These are phyloP conservation scores for Octodonta nipae DNA, from an alignment of 2,888 invertebrate species.

Conservation along the genomic window DNA sequence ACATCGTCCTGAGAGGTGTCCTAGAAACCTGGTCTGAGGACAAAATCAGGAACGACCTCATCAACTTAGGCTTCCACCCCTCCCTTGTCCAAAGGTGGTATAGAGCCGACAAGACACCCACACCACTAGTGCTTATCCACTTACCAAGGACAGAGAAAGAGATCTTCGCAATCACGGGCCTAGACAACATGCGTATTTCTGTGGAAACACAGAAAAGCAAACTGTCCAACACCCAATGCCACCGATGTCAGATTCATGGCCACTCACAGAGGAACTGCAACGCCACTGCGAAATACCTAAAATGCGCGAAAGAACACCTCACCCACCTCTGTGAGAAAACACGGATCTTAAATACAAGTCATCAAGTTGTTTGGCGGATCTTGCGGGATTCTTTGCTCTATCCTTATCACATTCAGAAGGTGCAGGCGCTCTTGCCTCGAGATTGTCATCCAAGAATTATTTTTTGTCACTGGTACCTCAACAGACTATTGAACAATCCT, in stretches of 20 bases:
- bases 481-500: no score
- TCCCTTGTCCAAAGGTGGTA: neutral
- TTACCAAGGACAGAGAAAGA: neutral
- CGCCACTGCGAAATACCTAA: constrained; percentile 5
- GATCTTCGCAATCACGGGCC: neutral
- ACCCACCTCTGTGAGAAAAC: constrained; percentile 4
- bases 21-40: neutral
- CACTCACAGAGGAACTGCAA: constrained; percentile 1
- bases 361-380: no score
- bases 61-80: neutral
- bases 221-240: neutral
- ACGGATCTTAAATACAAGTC: no score
- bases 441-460: no score
- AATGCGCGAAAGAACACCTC: constrained; percentile 5
- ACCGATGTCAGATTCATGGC: neutral
- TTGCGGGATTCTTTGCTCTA: no score
- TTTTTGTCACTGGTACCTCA: no score
- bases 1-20: neutral
- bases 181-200: neutral
- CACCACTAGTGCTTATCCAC: neutral
- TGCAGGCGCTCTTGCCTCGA: no score
- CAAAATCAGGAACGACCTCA: neutral
- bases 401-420: no score
- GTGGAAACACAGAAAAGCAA: neutral
- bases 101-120: neutral